A percentile compares a stretch with the other conserved stretches of the same genome.
Conservation (phyloP, 1,140 invertebrate genomes). For the Episyrphus balteatus region DNA sequence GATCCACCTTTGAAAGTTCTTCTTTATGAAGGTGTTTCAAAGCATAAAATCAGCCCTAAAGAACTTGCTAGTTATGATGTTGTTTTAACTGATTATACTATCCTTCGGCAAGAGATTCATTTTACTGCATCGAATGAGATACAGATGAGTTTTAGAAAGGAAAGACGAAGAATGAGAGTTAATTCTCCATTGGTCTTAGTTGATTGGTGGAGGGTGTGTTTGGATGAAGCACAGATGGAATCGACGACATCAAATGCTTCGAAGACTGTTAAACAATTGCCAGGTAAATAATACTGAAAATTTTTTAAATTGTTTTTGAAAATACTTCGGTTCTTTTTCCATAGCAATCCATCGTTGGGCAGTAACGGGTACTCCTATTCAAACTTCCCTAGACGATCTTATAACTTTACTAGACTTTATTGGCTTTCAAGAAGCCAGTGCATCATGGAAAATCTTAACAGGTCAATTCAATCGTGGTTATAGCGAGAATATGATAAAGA, state of each 20-base stretch:
- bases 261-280: constrained; percentile 51
- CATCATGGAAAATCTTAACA: constrained; percentile 46
- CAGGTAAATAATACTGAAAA: constrained; percentile 16
- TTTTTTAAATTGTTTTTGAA: background rate
- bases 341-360: constrained; percentile 58
- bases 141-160: constrained; percentile 16
- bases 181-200: constrained; percentile 53
- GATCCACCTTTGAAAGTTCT: constrained; percentile 37
- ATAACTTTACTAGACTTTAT: constrained; percentile 60
- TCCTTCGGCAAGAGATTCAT: constrained; percentile 50
- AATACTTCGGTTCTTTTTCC: background rate
- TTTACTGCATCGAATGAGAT: constrained; percentile 24
- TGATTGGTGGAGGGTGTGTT: constrained; percentile 66
- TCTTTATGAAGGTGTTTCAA: constrained; percentile 44
- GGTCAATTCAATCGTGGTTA: constrained; percentile 43
- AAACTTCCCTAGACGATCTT: constrained; percentile 50
- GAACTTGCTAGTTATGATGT: constrained; percentile 57
- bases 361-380: constrained; percentile 66
- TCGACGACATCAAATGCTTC: constrained; percentile 34
- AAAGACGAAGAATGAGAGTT: constrained; percentile 24
- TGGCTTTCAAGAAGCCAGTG: constrained; percentile 19
- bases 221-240: constrained; percentile 79
- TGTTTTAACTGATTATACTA: constrained; percentile 61
- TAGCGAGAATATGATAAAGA: constrained; percentile 36
- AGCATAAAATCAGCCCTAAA: constrained; percentile 53